phyloP scores from a whole-genome alignment of 1,140 invertebrate species.

The Rhyacophila brunnea region DNA sequence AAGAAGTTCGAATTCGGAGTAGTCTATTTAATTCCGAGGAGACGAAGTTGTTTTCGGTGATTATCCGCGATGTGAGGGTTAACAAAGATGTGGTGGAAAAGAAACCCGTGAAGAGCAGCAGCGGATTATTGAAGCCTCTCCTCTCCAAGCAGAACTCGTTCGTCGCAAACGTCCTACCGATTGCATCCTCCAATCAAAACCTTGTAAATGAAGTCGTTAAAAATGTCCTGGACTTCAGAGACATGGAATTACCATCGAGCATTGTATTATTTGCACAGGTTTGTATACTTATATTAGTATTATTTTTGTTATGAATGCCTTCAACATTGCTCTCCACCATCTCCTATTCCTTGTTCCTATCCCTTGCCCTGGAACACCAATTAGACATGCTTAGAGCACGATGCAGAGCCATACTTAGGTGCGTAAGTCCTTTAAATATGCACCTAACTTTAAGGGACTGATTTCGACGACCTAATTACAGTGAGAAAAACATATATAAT shows the following conservation, averaged over 20 bases:
- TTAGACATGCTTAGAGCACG: no score
- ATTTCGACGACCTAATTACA: no score
- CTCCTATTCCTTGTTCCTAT: no score
- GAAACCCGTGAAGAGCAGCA: slow-evolving; percentile 43
- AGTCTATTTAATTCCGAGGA: slow-evolving; percentile 88
- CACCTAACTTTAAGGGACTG: no score
- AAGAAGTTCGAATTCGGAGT: slow-evolving; percentile 82
- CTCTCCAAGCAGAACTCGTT: slow-evolving; percentile 50
- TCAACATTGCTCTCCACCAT: no score
- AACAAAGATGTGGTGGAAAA: slow-evolving; percentile 70
- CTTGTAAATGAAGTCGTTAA: not conserved
- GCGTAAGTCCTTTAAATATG: no score
- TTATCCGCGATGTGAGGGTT: slow-evolving; percentile 79
- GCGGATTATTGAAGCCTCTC: slow-evolving; percentile 46
- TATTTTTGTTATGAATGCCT: no score
- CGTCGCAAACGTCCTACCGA: slow-evolving; percentile 18
- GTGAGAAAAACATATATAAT: no score
- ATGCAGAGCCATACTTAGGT: no score
- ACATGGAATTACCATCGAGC: slow-evolving; percentile 72
- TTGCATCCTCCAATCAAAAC: slow-evolving; percentile 1
- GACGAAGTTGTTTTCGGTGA: slow-evolving; percentile 81
- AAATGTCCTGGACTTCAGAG: slow-evolving; percentile 63
- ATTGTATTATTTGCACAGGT: slow-evolving; percentile 82
- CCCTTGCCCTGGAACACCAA: no score
- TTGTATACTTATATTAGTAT: no score